Percentiles rank a stretch among this genome's conserved stretches.
These are phyloP conservation scores for Rhopalosiphum nymphaeae DNA, from an alignment of 2,888 invertebrate species.

Conservation along the genomic window DNA sequence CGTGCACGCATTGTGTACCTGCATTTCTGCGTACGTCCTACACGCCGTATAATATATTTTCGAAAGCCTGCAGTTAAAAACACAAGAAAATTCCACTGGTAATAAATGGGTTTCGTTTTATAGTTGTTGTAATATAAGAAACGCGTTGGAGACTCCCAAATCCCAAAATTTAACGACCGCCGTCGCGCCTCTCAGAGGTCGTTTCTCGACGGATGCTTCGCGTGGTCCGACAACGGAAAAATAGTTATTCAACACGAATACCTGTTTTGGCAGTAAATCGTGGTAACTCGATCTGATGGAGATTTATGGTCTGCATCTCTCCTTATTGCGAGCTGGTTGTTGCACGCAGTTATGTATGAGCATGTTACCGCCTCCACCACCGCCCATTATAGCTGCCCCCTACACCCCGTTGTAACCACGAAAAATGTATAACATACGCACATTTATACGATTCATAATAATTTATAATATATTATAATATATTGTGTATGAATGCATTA, in stretches of 20 bases:
- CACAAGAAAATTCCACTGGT: neutral
- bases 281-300: slow-evolving; percentile 45
- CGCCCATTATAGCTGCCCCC: neutral
- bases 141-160: neutral
- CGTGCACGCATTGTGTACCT: neutral
- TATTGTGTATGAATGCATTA: neutral
- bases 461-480: neutral
- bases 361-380: neutral
- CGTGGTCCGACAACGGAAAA: slow-evolving; percentile 34
- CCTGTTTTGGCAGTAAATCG: slow-evolving; percentile 55
- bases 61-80: neutral
- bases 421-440: neutral
- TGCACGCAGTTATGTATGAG: neutral
- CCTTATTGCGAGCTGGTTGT: neutral
- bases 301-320: slow-evolving; percentile 41
- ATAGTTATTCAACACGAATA: slow-evolving; percentile 40
- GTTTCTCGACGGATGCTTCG: slow-evolving; percentile 34
- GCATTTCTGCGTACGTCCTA: neutral
- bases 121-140: slow-evolving; percentile 20
- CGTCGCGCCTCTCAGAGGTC: slow-evolving; percentile 20
- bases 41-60: neutral
- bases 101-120: slow-evolving; percentile 13
- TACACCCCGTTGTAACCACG: neutral
- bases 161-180: slow-evolving; percentile 24
- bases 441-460: neutral